Evolutionary conservation across 1,140 invertebrate genomes (phyloP).

Genomic region (Macrocentrus cingulum): DNA sequence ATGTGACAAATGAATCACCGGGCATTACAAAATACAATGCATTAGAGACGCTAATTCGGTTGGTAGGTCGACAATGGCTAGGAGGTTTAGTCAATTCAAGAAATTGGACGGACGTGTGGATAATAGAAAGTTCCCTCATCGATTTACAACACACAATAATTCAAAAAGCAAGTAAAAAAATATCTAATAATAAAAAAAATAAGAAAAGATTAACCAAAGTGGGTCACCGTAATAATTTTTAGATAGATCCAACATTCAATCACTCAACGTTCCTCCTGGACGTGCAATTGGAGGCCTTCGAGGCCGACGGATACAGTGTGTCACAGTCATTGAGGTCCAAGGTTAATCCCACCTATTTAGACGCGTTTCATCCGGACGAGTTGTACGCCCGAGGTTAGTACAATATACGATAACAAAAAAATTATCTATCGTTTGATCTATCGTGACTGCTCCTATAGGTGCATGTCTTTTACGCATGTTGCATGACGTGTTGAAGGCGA

Average conservation of each 20-base stretch:
- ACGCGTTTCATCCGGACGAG: conserved; percentile 31
- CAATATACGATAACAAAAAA: background rate
- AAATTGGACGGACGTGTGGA: conserved; percentile 51
- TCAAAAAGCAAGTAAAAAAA: conserved; percentile 43
- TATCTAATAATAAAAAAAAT: background rate
- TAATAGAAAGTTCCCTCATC: conserved; percentile 47
- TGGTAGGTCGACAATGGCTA: conserved; percentile 54
- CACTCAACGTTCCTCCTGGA: conserved; percentile 32
- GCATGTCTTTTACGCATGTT: conserved; percentile 73
- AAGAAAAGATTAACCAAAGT: background rate
- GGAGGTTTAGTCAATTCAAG: conserved; percentile 55
- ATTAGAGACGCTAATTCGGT: conserved; percentile 34
- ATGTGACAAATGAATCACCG: conserved; percentile 37
- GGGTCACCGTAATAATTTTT: conserved; percentile 17
- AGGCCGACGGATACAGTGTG: conserved; percentile 41
- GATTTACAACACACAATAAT: conserved; percentile 44
- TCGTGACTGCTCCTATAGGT: conserved; percentile 52
- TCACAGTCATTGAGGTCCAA: conserved; percentile 39
- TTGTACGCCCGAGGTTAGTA: conserved; percentile 41
- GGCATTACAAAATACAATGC: conserved; percentile 32
- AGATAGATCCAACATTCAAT: conserved; percentile 44
- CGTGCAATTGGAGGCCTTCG: conserved; percentile 38
- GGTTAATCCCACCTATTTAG: conserved; percentile 35
- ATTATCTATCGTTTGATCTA: background rate
- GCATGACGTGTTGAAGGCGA: conserved; percentile 64